Evolutionary conservation across 2,797 vertebrate species (phyloP), one percentile per base, ranked within the genome.

Genomic region (Glyptemys insculpta): DNA sequence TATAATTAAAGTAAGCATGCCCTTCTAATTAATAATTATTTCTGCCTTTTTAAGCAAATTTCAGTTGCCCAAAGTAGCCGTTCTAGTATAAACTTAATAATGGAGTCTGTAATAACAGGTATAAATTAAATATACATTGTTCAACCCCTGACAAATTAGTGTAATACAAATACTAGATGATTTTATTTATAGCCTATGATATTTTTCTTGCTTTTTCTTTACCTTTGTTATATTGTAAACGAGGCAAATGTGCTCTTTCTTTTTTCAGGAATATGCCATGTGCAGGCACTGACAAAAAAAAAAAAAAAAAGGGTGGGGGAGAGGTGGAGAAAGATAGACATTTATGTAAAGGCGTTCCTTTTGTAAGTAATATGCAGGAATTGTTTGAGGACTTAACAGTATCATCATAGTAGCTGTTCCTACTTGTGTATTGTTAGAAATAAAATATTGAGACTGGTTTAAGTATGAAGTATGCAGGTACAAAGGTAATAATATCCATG

Each of bases 21-120:
- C 97, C 98, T 98, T 97, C 97, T 98, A 98, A 98, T 98, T 98
- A 98, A 98, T 98, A 98, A 98, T 98, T 98, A 98, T 98, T 98
- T 98, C 98, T 98, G 98, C 98, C 98, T 96, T 98, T 98, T 98
- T 98, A 98, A 98, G 97, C 98, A 97, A 97, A 98, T 98, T 98
- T 98, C 97, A 97, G 92, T 98, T 97, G 98, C 98, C 97, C 96
- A 97, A 97, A 98, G 96, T 98, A 98, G 97, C 97, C 96, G 97
- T 97, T 98, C 91, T 95, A 97, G 95, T 97, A 96, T 98, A 98
- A 98, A 98, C 95, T 97, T 98, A 98, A 98, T 98, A 98, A 98
- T 92, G 96, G 97, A 98, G 97, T 90, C 95, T 97, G 97, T 97
- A 98, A 98, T 98, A 98, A 98, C 98, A 98, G 98, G 98, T 98